Percentiles rank a stretch among this genome's conserved stretches.
These are phyloP conservation scores for Galagoides demidoff DNA, from an alignment of 2,797 vertebrate genomes.

Conservation along the genomic window DNA sequence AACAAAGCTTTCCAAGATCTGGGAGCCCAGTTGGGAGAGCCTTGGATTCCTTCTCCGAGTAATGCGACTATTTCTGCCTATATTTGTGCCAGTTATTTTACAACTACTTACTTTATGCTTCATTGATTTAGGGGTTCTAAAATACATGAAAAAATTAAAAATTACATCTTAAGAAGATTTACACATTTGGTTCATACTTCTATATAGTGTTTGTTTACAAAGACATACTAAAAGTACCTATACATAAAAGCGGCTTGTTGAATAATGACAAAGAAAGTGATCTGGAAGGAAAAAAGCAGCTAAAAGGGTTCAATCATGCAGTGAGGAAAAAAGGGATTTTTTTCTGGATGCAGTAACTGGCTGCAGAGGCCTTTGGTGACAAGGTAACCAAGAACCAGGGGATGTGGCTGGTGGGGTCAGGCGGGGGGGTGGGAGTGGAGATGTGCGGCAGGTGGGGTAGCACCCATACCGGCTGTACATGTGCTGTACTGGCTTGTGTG, in stretches of 20 bases:
- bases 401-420: not conserved
- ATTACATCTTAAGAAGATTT: not conserved
- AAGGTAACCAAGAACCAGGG: not conserved
- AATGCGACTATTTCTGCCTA: not conserved
- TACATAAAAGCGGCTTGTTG: not conserved
- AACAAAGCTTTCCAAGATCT: slow-evolving; percentile 8
- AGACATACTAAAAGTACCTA: not conserved
- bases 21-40: not conserved
- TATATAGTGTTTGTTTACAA: not conserved
- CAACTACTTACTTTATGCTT: not conserved
- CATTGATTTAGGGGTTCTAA: not conserved
- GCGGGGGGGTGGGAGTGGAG: not conserved
- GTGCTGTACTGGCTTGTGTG: not conserved
- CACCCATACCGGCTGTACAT: fast-evolving
- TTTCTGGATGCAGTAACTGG: not conserved
- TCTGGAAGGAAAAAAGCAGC: not conserved
- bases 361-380: not conserved
- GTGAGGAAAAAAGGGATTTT: not conserved
- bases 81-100: not conserved
- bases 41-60: not conserved
- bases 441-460: not conserved
- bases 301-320: not conserved
- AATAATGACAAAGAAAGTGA: not conserved
- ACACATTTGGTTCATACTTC: not conserved
- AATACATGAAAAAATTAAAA: not conserved